Base-by-base conservation (phyloP, 2,113 vertebrate species). In the Furnarius figulus region DNA sequence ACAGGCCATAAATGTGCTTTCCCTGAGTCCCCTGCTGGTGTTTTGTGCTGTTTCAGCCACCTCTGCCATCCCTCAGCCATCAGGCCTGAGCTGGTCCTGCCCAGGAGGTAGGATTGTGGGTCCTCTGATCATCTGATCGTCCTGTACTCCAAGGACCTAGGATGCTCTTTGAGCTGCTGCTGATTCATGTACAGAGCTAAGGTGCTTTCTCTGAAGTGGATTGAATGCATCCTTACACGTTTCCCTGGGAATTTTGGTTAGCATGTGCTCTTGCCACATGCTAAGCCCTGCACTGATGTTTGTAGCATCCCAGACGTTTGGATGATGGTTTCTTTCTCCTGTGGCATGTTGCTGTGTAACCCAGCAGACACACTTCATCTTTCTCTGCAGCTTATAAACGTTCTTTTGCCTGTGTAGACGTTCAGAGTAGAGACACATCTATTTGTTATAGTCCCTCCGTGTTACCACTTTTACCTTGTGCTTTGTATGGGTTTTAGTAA, bases 1-100 rank as follows among this genome's bases (percentile, higher is more conserved):
- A 0, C 39, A 9, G 11, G 14, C 31, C 2, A 0, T 13, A 50
- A 5, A 3, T 8, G 6, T 39, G 35, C 28, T 44, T 46, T 25
- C 30, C 49, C 30, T 33, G 42, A 56, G 39, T 46, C 14, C 24
- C 12, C 52, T 58, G 42, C 52, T 46, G 46, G 10, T 25, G 0
- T 50, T 92, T 65, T n/a, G 18, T 63, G 61, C 71, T 68, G 47
- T 20, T 65, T 44, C 2, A 20, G 53, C 39, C 33, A 5, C 66
- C 24, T 67, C 47, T 52, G 22, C 52, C 4, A 1, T 42, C 5
- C 1, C 35, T 30, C 13, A 44, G 56, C 53, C 14, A 0, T 4
- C 0, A 1, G 12, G 62, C 24, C 30, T 74, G 40, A 39, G 37
- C 55, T 70, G 18, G 10, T 7, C 17, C 56, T 73, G 49, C 17